Evolutionary conservation across 2,797 vertebrate genomes (phyloP), one percentile per base, ranked within the genome.

Genomic region (Champsocephalus esox): DNA sequence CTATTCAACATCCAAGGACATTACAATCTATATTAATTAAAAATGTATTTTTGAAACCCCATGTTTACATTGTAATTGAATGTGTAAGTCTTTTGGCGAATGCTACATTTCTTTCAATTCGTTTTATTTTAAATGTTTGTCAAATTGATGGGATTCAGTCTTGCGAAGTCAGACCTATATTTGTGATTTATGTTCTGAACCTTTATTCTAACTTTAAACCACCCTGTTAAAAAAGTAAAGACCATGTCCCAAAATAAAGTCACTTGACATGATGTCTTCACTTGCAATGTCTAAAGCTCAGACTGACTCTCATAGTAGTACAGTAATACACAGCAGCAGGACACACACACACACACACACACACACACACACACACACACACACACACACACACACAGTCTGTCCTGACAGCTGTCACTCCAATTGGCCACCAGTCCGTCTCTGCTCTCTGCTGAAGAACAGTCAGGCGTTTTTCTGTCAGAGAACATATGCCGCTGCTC

Each of bases 341-440:
- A 28, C 65, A 49, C 21, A 54, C 52, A 57, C 13, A 54, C 52
- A 57, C 13, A 55, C 17, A 68, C 24, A 61, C 28, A 65, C 78
- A 79, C 84, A 73, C 19, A 67, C 34, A 51, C 21, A 56, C 52
- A 34, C 38, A 59, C 49, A 48, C 57, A 50, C 28, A 54, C 79
- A 79, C 24, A 66, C 51, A 67, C 16, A 60, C 54, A 70, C 21
- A 62, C 32, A 50, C 50, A 60, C 3, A 87, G 73, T 58, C 38
- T 45, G 54, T 85, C 75, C 83, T 83, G 92, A 87, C 88, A 91
- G 92, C 92, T 93, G 94, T 95, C 95, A 94, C 90, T 95, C 93
- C 91, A 79, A 93, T 94, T 80, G 70, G 70, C 91, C 87, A 90
- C 82, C 88, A 82, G 89, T 89, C 88, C 79, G 1, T 93, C 89